These are phyloP conservation scores for Ciconia boyciana DNA, from an alignment of 2,113 vertebrate genomes.

Conservation along the genomic window DNA sequence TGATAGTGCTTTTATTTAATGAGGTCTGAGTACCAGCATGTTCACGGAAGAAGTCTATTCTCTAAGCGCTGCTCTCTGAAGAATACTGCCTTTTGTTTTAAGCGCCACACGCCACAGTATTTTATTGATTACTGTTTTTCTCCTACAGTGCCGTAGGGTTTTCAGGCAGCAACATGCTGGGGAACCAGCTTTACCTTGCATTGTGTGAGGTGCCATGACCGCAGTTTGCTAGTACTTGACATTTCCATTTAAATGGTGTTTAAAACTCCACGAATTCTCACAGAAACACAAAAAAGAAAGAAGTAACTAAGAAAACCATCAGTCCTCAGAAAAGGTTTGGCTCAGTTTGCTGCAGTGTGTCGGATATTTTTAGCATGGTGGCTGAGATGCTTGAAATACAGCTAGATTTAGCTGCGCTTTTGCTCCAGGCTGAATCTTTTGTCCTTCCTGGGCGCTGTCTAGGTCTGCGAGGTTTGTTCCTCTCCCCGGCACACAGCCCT, in stretches of 20 bases:
- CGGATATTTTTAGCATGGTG: background rate
- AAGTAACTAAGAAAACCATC: background rate
- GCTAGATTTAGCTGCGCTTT: background rate
- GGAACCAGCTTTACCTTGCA: background rate
- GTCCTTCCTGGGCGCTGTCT: background rate
- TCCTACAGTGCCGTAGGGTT: background rate
- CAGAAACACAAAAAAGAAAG: background rate
- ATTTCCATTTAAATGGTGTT: background rate
- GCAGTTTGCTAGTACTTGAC: background rate
- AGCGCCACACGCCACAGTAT: background rate
- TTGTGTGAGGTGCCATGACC: background rate
- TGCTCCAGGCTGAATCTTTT: background rate
- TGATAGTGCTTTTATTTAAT: background rate
- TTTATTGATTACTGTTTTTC: constrained; percentile 29
- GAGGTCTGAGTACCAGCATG: background rate
- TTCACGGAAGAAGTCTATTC: background rate
- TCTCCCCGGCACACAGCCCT: background rate
- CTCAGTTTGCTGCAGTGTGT: background rate
- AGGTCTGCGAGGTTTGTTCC: background rate
- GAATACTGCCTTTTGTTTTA: background rate
- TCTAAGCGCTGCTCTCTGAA: background rate
- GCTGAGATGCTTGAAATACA: background rate
- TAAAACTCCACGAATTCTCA: background rate
- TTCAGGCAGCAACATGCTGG: background rate
- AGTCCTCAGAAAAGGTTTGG: background rate